These are phyloP conservation scores for Asarcornis scutulata DNA, from an alignment of 2,113 vertebrate species.

Conservation along the genomic window DNA sequence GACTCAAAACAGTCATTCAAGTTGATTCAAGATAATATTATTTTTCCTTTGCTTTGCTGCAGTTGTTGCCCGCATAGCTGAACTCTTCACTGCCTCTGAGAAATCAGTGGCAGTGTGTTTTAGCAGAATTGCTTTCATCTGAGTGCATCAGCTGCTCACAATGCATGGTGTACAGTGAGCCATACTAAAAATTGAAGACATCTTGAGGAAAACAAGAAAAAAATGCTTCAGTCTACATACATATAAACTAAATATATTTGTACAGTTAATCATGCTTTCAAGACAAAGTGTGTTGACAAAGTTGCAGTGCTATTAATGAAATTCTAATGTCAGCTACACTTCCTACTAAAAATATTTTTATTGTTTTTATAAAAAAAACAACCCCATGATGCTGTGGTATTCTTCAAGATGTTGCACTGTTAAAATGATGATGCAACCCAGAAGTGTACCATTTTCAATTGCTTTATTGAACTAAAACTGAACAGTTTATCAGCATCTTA, in stretches of 20 bases:
- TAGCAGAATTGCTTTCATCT: neutral
- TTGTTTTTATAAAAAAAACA: neutral
- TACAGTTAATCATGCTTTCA: neutral
- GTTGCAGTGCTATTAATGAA: neutral
- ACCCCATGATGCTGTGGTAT: neutral
- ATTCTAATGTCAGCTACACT: neutral
- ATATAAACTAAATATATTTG: neutral
- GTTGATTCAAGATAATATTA: neutral
- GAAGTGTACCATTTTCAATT: neutral
- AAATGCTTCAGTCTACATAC: neutral
- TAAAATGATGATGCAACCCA: neutral
- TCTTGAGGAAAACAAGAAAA: neutral
- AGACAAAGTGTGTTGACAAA: neutral
- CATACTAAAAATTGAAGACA: neutral
- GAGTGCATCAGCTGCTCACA: neutral
- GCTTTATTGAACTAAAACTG: neutral
- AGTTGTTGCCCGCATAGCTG: neutral
- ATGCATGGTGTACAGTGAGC: neutral
- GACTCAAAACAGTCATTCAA: neutral
- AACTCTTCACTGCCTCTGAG: neutral
- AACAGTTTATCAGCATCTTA: neutral
- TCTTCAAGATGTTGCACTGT: neutral
- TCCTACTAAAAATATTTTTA: neutral
- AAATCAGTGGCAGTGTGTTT: neutral
- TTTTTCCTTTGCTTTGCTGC: neutral